Evolutionary conservation across 2,888 invertebrate species (phyloP), one percentile per base, ranked within the genome.

Genomic region (Amblyjoppa fuscipennis): DNA sequence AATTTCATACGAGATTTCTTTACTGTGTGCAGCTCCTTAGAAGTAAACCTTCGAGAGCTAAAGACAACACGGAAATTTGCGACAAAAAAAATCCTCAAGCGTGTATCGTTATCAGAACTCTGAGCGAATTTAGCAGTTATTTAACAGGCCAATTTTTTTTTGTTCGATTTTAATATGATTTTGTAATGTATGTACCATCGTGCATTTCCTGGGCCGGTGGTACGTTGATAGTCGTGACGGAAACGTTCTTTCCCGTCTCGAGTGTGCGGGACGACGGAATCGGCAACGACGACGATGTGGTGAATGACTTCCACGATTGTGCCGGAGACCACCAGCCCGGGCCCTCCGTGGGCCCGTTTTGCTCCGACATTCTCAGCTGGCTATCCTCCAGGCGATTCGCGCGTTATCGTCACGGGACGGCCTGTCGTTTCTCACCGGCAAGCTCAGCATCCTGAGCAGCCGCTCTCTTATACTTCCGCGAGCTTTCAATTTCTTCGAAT

Each of bases 201-300:
- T 95, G 96, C 92, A 95, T 95, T 61, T 95, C 95, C 90, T 96
- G 95, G 83, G 95, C 94, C 80, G 96, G 95, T 66, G 95, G 95
- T 94, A 96, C 96, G 93, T 97, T 97, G 94, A 97, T 97, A 89
- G 97, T 97, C 89, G 97, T 97, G 92, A 97, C 97, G 84, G 97
- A 97, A 83, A 97, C 96, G 95, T 97, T 96, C 81, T 93, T 94
- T 53, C 93, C 94, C 93, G 91, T 95, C 83, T 94, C 93, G 56
- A 92, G 87, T n/a, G 77, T 86, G 53, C 89, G 87, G 69, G 88
- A 84, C 59, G 87, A 95, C 94, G 87, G 95, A 91, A 95, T 95
- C 74, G 94, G 94, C 88, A 95, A 86, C 89, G 93, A 94, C 91
- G 94, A 93, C 93, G 86, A 86, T 61, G 74, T 86, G 45, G 84